Percentiles rank a stretch among this genome's conserved stretches.
phyloP scores from a whole-genome alignment of 2,113 vertebrate species.

The Hydrolagus affinis region DNA sequence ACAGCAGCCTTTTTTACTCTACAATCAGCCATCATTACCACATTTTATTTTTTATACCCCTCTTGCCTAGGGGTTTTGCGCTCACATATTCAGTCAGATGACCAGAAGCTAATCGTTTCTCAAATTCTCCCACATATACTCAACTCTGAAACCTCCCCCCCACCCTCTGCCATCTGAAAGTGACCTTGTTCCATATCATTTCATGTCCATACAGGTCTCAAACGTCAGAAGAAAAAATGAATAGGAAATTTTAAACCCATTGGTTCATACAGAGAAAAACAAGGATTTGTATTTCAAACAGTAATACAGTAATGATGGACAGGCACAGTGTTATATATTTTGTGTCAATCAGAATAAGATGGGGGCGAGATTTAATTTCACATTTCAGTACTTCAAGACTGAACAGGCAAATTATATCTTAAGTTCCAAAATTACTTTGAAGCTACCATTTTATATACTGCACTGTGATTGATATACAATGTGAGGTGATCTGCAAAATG shows the following conservation, averaged over 20 bases:
- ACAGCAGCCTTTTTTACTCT: conserved; percentile 26
- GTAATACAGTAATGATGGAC: background rate
- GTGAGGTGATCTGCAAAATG: too few species aligned
- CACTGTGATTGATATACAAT: too few species aligned
- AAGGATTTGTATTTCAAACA: background rate
- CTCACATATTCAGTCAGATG: background rate
- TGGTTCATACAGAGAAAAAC: background rate
- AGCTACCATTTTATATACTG: too few species aligned
- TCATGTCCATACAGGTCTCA: conserved; percentile 24
- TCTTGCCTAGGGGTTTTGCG: background rate
- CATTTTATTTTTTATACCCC: background rate
- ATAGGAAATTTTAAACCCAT: conserved; percentile 9
- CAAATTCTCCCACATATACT: background rate
- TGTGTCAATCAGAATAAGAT: background rate
- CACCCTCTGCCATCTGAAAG: background rate
- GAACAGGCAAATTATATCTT: conserved; percentile 6
- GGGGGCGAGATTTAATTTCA: background rate
- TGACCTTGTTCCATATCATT: conserved; percentile 25
- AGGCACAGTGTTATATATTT: background rate
- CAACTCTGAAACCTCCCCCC: background rate
- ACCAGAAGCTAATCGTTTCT: background rate
- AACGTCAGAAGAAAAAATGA: background rate
- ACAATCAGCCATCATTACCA: background rate
- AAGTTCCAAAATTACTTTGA: background rate
- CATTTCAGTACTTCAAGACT: background rate